phyloP scores from a whole-genome alignment of 2,888 invertebrate species.

The Parelbella ahira region DNA sequence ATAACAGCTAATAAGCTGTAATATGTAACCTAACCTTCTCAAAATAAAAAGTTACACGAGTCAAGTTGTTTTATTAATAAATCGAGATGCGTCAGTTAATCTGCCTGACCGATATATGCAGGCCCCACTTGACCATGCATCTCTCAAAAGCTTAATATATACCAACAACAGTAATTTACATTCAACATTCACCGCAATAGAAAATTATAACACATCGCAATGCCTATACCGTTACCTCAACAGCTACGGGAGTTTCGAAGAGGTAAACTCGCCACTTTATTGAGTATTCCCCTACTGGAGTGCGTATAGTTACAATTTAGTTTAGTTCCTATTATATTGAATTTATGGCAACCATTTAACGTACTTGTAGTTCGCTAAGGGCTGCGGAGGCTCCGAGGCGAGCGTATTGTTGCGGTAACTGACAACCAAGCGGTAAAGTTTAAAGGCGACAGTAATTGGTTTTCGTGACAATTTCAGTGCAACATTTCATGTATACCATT shows the following conservation, averaged over 20 bases:
- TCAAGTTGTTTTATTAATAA: constrained; percentile 21
- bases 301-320: constrained; percentile 22
- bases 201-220: constrained; percentile 14
- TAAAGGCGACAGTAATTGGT: constrained; percentile 20
- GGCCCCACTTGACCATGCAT: constrained; percentile 14
- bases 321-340: constrained; percentile 28
- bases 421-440: constrained; percentile 29
- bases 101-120: constrained; percentile 16
- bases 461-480: constrained; percentile 15
- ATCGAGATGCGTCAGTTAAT: constrained; percentile 13
- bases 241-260: constrained; percentile 1
- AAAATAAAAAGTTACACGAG: constrained; percentile 15
- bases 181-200: constrained; percentile 4
- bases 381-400: constrained; percentile 24
- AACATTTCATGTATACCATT: constrained; percentile 9
- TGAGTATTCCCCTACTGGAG: constrained; percentile 4
- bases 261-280: constrained; percentile 21
- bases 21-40: constrained; percentile 2
- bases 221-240: constrained; percentile 8
- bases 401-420: constrained; percentile 37
- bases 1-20: no score
- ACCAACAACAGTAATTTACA: no score
- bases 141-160: constrained; percentile 15
- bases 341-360: constrained; percentile 33
- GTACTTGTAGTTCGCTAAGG: constrained; percentile 28